Conservation (phyloP, 2,113 vertebrate genomes). For the Platycercus adscitus region DNA sequence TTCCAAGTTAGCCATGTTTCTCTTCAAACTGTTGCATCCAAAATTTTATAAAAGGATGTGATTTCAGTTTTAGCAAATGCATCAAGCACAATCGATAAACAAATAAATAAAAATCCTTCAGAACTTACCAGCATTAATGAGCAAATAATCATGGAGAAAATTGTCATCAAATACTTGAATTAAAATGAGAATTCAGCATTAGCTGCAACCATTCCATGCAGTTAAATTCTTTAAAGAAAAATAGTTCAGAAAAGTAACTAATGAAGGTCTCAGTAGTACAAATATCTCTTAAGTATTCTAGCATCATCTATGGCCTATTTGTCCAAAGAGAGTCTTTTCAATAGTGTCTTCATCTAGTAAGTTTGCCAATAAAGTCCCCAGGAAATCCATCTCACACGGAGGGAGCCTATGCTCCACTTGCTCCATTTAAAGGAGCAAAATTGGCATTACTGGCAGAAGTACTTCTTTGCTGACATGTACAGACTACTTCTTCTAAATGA, state of each 20-base stretch:
- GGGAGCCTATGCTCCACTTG: background rate
- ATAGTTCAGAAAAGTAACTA: background rate
- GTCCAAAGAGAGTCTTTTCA: background rate
- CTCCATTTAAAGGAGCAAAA: background rate
- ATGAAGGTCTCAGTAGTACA: background rate
- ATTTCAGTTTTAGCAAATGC: background rate
- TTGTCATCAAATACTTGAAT: background rate
- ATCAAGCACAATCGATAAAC: background rate
- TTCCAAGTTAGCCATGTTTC: background rate
- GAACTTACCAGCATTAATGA: background rate
- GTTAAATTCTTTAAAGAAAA: background rate
- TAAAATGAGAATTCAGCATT: background rate
- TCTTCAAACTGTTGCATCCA: background rate
- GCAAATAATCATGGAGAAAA: background rate
- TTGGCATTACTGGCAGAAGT: background rate
- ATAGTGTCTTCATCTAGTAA: background rate
- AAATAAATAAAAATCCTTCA: background rate
- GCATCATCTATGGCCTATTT: background rate
- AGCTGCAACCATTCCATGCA: background rate
- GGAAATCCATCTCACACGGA: background rate
- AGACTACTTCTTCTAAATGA: background rate
- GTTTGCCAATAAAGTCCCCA: background rate
- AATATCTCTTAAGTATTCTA: background rate
- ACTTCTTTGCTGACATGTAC: background rate
- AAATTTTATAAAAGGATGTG: background rate